phyloP scores from a whole-genome alignment of 2,888 invertebrate species.

The Meliscaeva auricollis region DNA sequence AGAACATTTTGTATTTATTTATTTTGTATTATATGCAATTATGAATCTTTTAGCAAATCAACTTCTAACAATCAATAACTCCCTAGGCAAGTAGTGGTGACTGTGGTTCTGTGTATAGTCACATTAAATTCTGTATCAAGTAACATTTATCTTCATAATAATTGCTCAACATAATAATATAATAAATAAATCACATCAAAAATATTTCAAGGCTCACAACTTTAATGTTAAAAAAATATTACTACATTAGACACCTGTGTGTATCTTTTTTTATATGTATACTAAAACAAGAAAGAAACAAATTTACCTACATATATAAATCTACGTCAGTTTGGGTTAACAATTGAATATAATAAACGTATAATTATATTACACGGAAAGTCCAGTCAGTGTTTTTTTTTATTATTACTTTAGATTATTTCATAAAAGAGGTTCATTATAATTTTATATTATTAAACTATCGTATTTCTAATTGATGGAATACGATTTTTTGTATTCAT shows the following conservation, averaged over 20 bases:
- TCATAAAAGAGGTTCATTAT: slow-evolving; percentile 9
- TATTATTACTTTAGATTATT: neutral
- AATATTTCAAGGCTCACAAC: slow-evolving; percentile 69
- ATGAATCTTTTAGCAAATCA: neutral
- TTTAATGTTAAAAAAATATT: slow-evolving; percentile 39
- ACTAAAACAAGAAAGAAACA: too few relatives aligned
- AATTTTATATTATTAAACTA: neutral
- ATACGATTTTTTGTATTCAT: slow-evolving; percentile 46
- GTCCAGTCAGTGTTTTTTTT: slow-evolving; percentile 42
- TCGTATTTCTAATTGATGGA: slow-evolving; percentile 27
- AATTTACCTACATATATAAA: neutral
- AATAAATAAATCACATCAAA: slow-evolving; percentile 55
- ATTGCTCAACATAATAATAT: slow-evolving; percentile 41
- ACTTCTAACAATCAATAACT: neutral
- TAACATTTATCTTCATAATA: slow-evolving; percentile 22
- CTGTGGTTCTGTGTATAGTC: neutral
- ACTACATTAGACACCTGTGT: slow-evolving; percentile 50
- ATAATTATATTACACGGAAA: slow-evolving; percentile 49
- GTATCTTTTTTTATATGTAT: slow-evolving; percentile 34
- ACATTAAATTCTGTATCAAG: slow-evolving; percentile 6
- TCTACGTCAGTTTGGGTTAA: slow-evolving; percentile 27
- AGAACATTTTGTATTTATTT: too few relatives aligned
- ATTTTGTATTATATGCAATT: too few relatives aligned
- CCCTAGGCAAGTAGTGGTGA: neutral
- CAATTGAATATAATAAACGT: neutral